Base-by-base conservation (phyloP, 2,888 invertebrate species). In the Hetaerina titia region DNA sequence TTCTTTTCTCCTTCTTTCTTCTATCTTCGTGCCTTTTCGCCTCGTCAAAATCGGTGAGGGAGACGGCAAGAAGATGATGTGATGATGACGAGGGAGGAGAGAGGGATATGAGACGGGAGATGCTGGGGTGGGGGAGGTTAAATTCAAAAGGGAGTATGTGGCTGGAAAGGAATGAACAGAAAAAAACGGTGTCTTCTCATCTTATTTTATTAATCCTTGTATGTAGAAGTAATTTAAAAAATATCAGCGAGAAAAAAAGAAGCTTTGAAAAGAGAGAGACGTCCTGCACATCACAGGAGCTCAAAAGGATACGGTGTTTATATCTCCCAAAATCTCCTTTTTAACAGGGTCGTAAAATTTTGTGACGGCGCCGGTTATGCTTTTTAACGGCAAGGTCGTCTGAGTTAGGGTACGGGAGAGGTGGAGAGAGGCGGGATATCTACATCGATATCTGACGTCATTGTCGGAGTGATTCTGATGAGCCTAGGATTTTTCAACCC, bases 341-440 rank as follows among this genome's bases (percentile, higher is more conserved):
- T 92, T 74, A 74, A 92, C 63, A 69, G 92, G 45, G 74, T 92
- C 92, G 92, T 92, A 92, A 92, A 92, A 92, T 74, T 92, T 92
- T 92, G 92, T 69, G 92, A 92, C 56, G 89, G 89, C 56, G 69
- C 69, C 69, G 56, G 64, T 56, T 63, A 92, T 69, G 56, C 22
- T 69, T 56, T 92, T 92, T 69, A 92, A 64, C 69, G 92, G n/a
- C 56, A 56, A 56, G 74, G 64, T 19, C 15, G 56, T 69, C 31
- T 31, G 25, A 11, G 81, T 31, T 45, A 45, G 45, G 45, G 45
- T 45, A 45, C 45, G 81, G 13, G n/a, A 69, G 69, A 69, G 81
- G 13, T 60, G 81, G 81, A 25, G 45, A 45, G 45, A 45, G 45
- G 45, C 13, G 11, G 15, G 81, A 31, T 2, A 11, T 5, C 11